These are phyloP conservation scores for Macrotis lagotis DNA, from an alignment of 2,113 vertebrate genomes.

Conservation along the genomic window DNA sequence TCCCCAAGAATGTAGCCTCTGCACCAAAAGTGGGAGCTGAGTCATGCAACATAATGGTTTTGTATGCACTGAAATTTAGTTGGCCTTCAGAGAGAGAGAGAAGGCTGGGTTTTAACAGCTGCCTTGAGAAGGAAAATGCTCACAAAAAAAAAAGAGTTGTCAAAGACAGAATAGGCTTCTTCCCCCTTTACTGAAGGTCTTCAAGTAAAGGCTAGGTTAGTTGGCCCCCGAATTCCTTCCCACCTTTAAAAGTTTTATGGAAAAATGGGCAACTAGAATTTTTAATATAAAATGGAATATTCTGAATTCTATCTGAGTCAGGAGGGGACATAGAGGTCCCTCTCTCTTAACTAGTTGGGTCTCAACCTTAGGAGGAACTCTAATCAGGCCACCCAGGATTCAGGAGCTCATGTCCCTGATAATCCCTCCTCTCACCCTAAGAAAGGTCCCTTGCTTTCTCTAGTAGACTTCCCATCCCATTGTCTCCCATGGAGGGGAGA, in stretches of 20 bases:
- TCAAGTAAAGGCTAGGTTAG: not conserved
- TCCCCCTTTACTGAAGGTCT: not conserved
- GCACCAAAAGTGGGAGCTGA: not conserved
- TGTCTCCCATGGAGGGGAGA: slow-evolving; percentile 8
- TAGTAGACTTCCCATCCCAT: not conserved
- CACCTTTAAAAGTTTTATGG: not conserved
- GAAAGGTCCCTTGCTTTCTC: not conserved
- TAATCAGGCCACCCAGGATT: not conserved
- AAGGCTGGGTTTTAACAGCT: not conserved
- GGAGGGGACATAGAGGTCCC: not conserved
- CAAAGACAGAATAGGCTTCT: not conserved
- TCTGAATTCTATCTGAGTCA: not conserved
- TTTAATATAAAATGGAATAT: not conserved
- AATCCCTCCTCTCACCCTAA: not conserved
- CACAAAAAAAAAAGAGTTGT: not conserved
- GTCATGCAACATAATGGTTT: not conserved
- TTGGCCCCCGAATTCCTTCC: not conserved
- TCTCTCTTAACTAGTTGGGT: not conserved
- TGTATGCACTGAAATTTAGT: not conserved
- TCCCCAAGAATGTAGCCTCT: not conserved
- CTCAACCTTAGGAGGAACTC: not conserved
- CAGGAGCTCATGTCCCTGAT: not conserved
- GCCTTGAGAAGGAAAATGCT: not conserved
- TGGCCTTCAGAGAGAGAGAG: not conserved
- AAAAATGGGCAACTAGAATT: not conserved